Evolutionary conservation across 2,797 vertebrate species (phyloP), one percentile per base, ranked within the genome.

Genomic region (Morus bassanus): DNA sequence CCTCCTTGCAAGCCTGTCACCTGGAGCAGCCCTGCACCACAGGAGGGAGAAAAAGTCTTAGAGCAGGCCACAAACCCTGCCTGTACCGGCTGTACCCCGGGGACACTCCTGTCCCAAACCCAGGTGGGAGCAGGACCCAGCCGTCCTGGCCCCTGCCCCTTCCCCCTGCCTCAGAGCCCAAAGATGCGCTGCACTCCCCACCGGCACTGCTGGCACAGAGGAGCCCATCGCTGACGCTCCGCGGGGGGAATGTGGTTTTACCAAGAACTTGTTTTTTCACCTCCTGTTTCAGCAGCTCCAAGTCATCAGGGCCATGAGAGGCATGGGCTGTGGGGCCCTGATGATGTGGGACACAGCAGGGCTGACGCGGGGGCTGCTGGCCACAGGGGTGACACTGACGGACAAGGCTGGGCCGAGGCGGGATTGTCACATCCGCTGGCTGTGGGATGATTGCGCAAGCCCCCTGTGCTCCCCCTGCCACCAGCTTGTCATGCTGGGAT

Each of bases 21-120:
- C 30, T 3, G 3, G 33, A 5, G 11, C n/a, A 72, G 57, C 24
- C 48, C 59, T 0, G 0, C 18, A 18, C 9, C n/a, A 7, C 1
- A 0, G 33, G 27, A 41, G 13, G 28, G 33, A 67, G 50, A 48
- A 51, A 24, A 50, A 37, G 27, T 28, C 46, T 60, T 11, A 27
- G 65, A 33, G 41, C 22, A 27, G 30, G 60, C 48, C 74, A 48
- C 56, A 46, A 51, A 24, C 25, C 57, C 45, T 64, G 41, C 43
- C 18, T 1, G 2, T 0, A 2, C 22, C 4, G 3, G 30, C 43
- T 51, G 45, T 16, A 48, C 41, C 61, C 31, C 3, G 2, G 61
- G 51, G 53, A 77, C n/a, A 13, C 43, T 74, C 51, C 76, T 48
- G 54, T 37, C 79, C 53, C 72, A 41, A 48, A 22, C 6, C 6